Conservation (phyloP, 92 coral and sea anemone genomes). For the Parazoanthus atlanticus region DNA sequence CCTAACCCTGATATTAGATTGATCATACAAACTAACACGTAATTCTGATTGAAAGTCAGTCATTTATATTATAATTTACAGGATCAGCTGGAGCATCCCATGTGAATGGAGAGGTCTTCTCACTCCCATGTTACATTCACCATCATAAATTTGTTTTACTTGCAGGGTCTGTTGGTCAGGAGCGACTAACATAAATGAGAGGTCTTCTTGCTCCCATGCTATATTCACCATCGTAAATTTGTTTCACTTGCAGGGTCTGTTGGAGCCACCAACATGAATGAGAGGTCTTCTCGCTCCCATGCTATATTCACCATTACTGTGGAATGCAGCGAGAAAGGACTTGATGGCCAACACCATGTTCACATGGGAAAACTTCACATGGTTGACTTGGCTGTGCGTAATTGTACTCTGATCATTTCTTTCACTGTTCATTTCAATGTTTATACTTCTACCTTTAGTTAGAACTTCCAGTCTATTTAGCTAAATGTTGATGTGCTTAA, state of each 20-base stretch:
- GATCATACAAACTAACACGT: too few species aligned
- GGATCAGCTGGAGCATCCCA: constrained; percentile 37
- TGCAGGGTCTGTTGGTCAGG: constrained; percentile 97
- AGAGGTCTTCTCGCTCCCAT: constrained; percentile 96
- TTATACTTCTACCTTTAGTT: too few species aligned
- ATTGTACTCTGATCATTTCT: not conserved
- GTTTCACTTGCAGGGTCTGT: constrained; percentile 81
- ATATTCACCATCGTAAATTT: constrained; percentile 21
- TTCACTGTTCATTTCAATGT: not conserved
- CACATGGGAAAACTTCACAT: constrained; percentile 99
- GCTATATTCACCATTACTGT: constrained; percentile 96
- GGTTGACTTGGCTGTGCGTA: constrained; percentile 97
- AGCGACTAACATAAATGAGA: constrained; percentile 90
- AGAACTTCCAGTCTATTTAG: too few species aligned
- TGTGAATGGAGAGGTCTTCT: constrained; percentile 92
- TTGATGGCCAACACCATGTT: constrained; percentile 98
- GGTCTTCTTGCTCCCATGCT: constrained; percentile 88
- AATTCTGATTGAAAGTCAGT: too few species aligned
- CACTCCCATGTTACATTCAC: constrained; percentile 79
- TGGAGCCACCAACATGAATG: constrained; percentile 99
- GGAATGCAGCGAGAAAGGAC: constrained; percentile 97
- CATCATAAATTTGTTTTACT: not conserved
- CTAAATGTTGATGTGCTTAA: too few species aligned
- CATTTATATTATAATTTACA: too few species aligned
- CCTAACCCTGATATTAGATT: too few species aligned